phyloP scores from a whole-genome alignment of 2,888 invertebrate genomes.

The Andrena minutula region DNA sequence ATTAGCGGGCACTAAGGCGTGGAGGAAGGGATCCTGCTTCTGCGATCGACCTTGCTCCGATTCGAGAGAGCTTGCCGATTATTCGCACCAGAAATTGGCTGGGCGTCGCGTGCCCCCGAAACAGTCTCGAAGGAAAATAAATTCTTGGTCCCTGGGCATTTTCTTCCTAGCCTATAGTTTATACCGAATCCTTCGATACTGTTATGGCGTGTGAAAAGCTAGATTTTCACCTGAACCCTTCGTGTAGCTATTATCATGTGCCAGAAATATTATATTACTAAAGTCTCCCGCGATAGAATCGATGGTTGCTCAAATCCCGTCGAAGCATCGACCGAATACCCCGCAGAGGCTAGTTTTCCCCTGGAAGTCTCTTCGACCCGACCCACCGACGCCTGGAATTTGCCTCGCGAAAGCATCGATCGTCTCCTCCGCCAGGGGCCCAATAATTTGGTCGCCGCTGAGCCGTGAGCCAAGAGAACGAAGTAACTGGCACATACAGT shows the following conservation, averaged over 20 bases:
- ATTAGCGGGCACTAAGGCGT: constrained; percentile 32
- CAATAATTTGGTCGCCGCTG: constrained; percentile 47
- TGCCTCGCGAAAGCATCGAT: constrained; percentile 35
- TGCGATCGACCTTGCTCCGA: constrained; percentile 1
- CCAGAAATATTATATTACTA: too few relatives aligned
- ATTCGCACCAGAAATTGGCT: background rate
- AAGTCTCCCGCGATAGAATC: too few relatives aligned
- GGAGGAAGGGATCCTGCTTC: background rate
- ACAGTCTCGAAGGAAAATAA: too few relatives aligned
- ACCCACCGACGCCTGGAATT: constrained; percentile 24
- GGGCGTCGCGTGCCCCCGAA: background rate
- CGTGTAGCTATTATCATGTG: too few relatives aligned
- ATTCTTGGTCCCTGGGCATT: too few relatives aligned
- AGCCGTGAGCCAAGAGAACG: constrained; percentile 26
- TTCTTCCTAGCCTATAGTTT: too few relatives aligned
- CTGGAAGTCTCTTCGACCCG: background rate
- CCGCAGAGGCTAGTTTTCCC: constrained; percentile 7
- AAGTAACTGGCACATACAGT: constrained; percentile 55
- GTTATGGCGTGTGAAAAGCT: too few relatives aligned
- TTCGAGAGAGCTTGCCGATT: background rate
- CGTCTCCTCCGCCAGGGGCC: constrained; percentile 25
- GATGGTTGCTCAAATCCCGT: too few relatives aligned
- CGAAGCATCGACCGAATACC: too few relatives aligned
- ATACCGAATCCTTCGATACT: too few relatives aligned
- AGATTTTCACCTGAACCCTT: too few relatives aligned